Evolutionary conservation across 2,797 vertebrate species (phyloP), one percentile per base, ranked within the genome.

Genomic region (Numenius phaeopus): DNA sequence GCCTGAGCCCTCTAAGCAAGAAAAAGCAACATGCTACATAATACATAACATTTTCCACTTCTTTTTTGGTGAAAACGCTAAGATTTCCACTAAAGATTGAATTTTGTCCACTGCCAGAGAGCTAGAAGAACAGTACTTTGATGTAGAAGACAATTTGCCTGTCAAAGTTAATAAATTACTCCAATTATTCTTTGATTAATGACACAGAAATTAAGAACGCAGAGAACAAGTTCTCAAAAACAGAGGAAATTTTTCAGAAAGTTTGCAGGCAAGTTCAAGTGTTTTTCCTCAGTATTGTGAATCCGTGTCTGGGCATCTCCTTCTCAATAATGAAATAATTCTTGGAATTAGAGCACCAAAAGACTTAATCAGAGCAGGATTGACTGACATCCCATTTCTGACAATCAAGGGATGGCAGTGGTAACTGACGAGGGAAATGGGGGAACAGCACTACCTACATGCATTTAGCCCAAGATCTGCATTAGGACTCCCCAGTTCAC

Each of bases 181-280:
- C 59, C 52, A 71, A 64, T 87, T 94, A 40, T 64, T 94, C 67
- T 92, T 50, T 93, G 81, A 97, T 96, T 95, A 96, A 95, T 87
- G 75, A 89, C 57, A 82, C 12, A 83, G 75, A 95, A 96, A 87
- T 96, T 88, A 90, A 93, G 70, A 82, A 79, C 0, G 4, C 21
- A 77, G 71, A 80, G 32, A 46, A 73, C 78, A 87, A 62, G 64
- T 49, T 90, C 75, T 77, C 39, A 29, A 61, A 77, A 39, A 90
- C 39, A 71, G 14, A 14, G 6, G 21, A 67, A 66, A 49, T 65
- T 79, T 95, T 79, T 80, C 76, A 40, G 37, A 34, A 90, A 90
- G 62, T 89, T 87, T 82, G 34, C 26, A 87, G 66, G 77, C 46
- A 62, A 50, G 18, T 87, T 94, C 55, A 93, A 96, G 95, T 89